Percentiles rank a stretch among this genome's conserved stretches.
These are phyloP conservation scores for Sturmia bella DNA, from an alignment of 2,888 invertebrate genomes.

Conservation along the genomic window DNA sequence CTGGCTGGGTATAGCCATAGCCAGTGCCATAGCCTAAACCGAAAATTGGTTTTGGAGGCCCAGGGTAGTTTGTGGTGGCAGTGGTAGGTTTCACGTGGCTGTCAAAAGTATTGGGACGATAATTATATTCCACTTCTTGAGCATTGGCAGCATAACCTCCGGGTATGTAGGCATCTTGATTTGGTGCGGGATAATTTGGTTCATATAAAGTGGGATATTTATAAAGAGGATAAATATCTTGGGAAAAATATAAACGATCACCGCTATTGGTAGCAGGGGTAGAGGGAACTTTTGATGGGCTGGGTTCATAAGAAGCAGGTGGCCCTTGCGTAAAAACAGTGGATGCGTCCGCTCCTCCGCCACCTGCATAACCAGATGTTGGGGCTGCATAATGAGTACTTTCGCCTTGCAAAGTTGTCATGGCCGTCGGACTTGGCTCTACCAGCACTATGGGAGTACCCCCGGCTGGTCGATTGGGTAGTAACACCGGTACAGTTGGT, in stretches of 20 bases:
- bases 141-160: conserved; percentile 81
- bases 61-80: conserved; percentile 64
- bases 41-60: conserved; percentile 78
- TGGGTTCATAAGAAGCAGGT: conserved; percentile 61
- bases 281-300: conserved; percentile 61
- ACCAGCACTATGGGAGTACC: conserved; percentile 76
- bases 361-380: conserved; percentile 69
- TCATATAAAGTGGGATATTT: conserved; percentile 81
- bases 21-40: conserved; percentile 80
- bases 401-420: conserved; percentile 60
- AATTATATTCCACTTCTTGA: conserved; percentile 78
- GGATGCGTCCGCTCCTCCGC: conserved; percentile 67
- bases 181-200: conserved; percentile 81
- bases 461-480: conserved; percentile 75
- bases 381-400: conserved; percentile 68
- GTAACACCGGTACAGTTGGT: conserved; percentile 73
- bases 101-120: conserved; percentile 75
- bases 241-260: conserved; percentile 80
- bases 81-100: conserved; percentile 70
- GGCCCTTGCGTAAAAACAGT: conserved; percentile 67
- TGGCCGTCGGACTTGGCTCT: conserved; percentile 75
- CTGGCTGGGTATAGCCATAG: conserved; percentile 80
- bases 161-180: conserved; percentile 79
- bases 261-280: conserved; percentile 71
- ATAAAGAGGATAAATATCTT: conserved; percentile 80